Evolutionary conservation across 2,113 vertebrate genomes (phyloP).

Genomic region (Alaudala cheleensis): DNA sequence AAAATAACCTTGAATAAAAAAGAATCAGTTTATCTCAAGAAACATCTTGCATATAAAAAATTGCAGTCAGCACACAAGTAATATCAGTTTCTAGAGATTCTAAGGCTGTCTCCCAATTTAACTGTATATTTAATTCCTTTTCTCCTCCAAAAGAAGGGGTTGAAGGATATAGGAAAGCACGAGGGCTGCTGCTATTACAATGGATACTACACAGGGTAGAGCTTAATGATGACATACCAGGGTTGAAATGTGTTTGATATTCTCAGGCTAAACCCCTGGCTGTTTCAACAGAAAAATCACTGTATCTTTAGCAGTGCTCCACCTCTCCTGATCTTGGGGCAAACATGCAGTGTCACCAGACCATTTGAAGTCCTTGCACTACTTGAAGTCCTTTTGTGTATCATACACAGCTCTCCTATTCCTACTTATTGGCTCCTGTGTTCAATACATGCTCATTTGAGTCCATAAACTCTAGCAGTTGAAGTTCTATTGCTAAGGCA

Average conservation of each 20-base stretch:
- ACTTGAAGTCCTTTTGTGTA: neutral
- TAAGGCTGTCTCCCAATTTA: neutral
- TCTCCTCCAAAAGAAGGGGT: neutral
- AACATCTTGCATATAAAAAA: neutral
- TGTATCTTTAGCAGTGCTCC: neutral
- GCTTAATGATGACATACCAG: neutral
- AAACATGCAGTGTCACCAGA: neutral
- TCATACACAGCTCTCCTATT: neutral
- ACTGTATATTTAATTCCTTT: neutral
- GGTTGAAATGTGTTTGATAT: neutral
- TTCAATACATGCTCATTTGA: neutral
- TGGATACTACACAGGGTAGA: neutral
- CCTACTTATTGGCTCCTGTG: neutral
- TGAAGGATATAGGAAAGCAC: neutral
- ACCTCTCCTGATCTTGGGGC: neutral
- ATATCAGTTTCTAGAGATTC: neutral
- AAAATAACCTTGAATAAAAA: conserved; percentile 12
- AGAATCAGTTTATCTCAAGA: neutral
- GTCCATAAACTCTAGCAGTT: neutral
- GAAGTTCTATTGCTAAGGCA: neutral
- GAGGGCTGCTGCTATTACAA: neutral
- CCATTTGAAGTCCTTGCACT: neutral
- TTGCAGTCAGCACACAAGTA: neutral
- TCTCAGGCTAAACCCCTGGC: neutral
- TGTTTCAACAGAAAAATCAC: neutral